Evolutionary conservation across 2,888 invertebrate species (phyloP).

Genomic region (Oligia strigilis): DNA sequence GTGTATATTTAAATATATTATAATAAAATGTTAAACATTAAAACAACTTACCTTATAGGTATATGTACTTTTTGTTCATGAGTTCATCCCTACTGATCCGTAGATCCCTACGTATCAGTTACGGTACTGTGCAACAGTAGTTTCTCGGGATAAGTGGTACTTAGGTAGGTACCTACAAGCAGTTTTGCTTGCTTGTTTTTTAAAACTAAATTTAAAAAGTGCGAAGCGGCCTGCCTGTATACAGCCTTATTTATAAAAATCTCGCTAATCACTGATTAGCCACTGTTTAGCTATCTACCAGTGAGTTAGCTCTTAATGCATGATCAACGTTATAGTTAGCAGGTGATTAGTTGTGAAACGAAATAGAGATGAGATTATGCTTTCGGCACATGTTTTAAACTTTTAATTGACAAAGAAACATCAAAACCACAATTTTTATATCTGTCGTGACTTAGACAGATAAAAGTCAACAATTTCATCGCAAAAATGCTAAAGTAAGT

Average conservation of each 20-base stretch:
- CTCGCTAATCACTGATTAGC: too few relatives aligned
- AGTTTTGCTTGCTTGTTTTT: background rate
- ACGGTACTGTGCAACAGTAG: background rate
- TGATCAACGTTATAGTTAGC: too few relatives aligned
- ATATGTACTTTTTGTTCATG: background rate
- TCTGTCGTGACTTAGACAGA: too few relatives aligned
- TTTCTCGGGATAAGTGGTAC: background rate
- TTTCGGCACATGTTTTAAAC: too few relatives aligned
- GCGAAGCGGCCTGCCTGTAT: background rate
- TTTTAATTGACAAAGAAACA: too few relatives aligned
- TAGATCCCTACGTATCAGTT: background rate
- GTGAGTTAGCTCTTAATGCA: too few relatives aligned
- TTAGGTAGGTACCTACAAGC: background rate
- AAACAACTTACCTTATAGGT: background rate
- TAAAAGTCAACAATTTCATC: too few relatives aligned
- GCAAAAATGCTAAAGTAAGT: too few relatives aligned
- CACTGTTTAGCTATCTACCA: too few relatives aligned
- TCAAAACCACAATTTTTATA: too few relatives aligned
- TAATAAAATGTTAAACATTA: slow-evolving; percentile 40
- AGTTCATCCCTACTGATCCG: background rate
- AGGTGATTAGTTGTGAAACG: too few relatives aligned
- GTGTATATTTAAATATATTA: slow-evolving; percentile 16
- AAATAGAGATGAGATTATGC: too few relatives aligned
- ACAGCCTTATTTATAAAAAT: background rate
- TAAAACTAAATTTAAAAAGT: background rate